These are phyloP conservation scores for Hermaeophaga mercurialis DNA, from an alignment of 2,888 invertebrate genomes.

Conservation along the genomic window DNA sequence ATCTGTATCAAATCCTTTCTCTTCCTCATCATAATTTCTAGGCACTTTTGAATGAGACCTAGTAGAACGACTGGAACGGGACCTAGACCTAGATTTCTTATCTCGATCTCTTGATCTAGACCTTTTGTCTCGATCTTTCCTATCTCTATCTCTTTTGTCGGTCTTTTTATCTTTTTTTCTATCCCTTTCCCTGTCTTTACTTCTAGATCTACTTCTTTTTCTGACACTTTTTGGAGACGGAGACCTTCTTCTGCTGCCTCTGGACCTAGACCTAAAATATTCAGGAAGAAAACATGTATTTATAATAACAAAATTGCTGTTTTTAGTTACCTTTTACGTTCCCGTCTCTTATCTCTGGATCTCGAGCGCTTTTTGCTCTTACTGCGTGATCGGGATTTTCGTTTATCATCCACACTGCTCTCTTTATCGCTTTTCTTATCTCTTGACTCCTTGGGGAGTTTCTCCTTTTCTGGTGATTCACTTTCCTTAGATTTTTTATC, in stretches of 20 bases:
- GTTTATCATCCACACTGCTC: constrained; percentile 45
- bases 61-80: constrained; percentile 39
- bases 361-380: constrained; percentile 62
- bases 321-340: constrained; percentile 44
- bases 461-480: constrained; percentile 52
- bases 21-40: constrained; percentile 63
- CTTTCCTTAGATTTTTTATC: constrained; percentile 41
- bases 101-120: constrained; percentile 31
- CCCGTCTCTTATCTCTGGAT: constrained; percentile 63
- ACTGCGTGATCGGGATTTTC: constrained; percentile 62
- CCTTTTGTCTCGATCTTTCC: constrained; percentile 47
- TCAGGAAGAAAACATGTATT: not conserved
- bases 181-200: constrained; percentile 51
- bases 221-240: constrained; percentile 48
- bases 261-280: constrained; percentile 57
- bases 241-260: constrained; percentile 62
- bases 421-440: constrained; percentile 54
- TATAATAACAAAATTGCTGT: too few relatives aligned
- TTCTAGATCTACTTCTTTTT: constrained; percentile 52
- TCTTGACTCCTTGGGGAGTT: constrained; percentile 51
- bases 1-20: constrained; percentile 59
- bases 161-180: constrained; percentile 47
- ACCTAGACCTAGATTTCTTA: constrained; percentile 46
- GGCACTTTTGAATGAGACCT: constrained; percentile 52
- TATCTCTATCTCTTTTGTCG: constrained; percentile 40